Evolutionary conservation across 1,140 invertebrate genomes (phyloP).

Genomic region (Bathynomus jamesi): DNA sequence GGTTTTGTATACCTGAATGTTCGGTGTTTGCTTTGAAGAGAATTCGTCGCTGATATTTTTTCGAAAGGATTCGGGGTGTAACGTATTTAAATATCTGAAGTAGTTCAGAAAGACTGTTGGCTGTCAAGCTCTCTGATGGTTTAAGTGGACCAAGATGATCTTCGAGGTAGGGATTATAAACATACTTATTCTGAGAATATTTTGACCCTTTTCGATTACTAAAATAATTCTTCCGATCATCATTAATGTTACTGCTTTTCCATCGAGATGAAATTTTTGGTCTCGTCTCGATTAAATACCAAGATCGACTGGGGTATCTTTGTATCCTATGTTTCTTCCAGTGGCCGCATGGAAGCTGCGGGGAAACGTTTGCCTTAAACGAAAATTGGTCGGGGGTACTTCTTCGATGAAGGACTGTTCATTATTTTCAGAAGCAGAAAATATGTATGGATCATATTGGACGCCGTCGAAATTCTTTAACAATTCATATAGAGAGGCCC

Average conservation of each 20-base stretch:
- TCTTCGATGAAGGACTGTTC: background rate
- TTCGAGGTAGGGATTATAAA: background rate
- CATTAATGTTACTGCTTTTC: background rate
- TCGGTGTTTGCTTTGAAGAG: background rate
- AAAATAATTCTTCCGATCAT: background rate
- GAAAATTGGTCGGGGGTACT: background rate
- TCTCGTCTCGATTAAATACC: background rate
- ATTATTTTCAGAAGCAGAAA: background rate
- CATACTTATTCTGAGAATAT: background rate
- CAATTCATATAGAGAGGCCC: background rate
- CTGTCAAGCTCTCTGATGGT: constrained; percentile 13
- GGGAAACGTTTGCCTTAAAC: background rate
- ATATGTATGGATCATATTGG: background rate
- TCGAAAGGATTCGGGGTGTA: constrained; percentile 17
- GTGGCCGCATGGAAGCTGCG: background rate
- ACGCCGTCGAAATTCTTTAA: background rate
- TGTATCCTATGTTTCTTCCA: background rate
- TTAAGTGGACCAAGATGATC: background rate
- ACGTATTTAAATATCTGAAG: constrained; percentile 35
- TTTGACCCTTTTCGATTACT: background rate
- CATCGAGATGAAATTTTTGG: background rate
- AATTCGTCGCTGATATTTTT: background rate
- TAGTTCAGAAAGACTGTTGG: constrained; percentile 31
- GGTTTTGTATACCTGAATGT: constrained; percentile 32
- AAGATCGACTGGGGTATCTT: background rate